Evolutionary conservation across 2,888 invertebrate genomes (phyloP), one percentile per base, ranked within the genome.

Genomic region (Dorcus parallelipipedus): DNA sequence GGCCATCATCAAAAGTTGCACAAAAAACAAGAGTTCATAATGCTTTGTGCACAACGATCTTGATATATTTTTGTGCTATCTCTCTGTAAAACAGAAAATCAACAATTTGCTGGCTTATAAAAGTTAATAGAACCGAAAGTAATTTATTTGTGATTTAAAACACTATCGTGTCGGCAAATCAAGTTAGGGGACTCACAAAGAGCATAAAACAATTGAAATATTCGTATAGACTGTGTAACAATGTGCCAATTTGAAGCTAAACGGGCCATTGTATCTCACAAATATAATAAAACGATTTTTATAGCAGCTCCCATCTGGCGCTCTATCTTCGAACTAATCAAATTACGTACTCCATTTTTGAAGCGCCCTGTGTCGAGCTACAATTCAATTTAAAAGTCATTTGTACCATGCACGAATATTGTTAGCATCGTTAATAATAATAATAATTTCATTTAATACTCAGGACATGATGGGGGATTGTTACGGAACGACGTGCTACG

Each of bases 351-450:
- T 84, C 85, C 85, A 85, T 85, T 85, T 84, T 84, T 84, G 85
- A 75, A 75, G 73, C 74, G 73, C 73, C 73, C 73, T 70, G 72
- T 74, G 73, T 72, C 70, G 66, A 69, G 73, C 69, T 80, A 80
- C 78, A 83, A 85, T 84, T 81, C 84, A 84, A 85, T 85, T 84
- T 83, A 84, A 84, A 84, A 84, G 82, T 85, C 84, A 85, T 85
- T 85, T 85, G 84, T 84, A 77, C 76, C 74, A 75, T 75, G 75
- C 75, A 75, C 72, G 75, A 76, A 77, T 76, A 77, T 76, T 75
- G 76, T 77, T 76, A 76, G 76, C 74, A 72, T 76, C 75, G 75
- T 77, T 78, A 77, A 76, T 77, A 77, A 77, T 78, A 75, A 77
- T 75, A 76, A 77, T 78, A 78, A 78, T 78, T 77, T 77, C 72